Evolutionary conservation across 2,113 vertebrate species (phyloP).

Genomic region (Xiphophorus maculatus): DNA sequence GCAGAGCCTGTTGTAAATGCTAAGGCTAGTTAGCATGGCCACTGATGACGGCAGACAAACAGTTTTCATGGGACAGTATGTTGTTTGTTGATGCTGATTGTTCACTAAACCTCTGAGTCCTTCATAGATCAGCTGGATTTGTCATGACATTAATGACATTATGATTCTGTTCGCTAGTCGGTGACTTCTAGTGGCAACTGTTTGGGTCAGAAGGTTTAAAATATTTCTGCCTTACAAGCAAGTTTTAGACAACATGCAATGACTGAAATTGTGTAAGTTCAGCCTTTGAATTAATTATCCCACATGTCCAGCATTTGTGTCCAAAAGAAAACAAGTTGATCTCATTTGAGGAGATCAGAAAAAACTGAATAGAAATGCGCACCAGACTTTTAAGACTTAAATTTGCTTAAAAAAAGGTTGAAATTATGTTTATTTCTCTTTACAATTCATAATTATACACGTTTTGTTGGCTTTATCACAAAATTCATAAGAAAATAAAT

Average conservation of each 20-base stretch:
- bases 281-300: neutral
- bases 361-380: neutral
- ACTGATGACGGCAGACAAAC: too few species aligned
- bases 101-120: too few species aligned
- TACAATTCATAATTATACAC: neutral
- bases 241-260: too few species aligned
- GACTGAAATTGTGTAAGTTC: too few species aligned
- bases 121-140: too few species aligned
- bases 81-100: too few species aligned
- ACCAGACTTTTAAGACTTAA: neutral
- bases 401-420: neutral
- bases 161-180: neutral
- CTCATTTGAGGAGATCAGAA: neutral
- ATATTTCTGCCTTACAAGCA: neutral
- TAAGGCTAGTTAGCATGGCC: too few species aligned
- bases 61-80: too few species aligned
- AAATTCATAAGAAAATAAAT: neutral
- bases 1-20: too few species aligned
- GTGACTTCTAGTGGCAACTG: neutral
- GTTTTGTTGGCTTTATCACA: neutral
- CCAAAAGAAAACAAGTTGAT: neutral
- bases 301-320: neutral
- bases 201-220: neutral
- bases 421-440: neutral
- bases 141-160: too few species aligned